phyloP scores from a whole-genome alignment of 2,113 vertebrate species.

The Platysternon megacephalum region DNA sequence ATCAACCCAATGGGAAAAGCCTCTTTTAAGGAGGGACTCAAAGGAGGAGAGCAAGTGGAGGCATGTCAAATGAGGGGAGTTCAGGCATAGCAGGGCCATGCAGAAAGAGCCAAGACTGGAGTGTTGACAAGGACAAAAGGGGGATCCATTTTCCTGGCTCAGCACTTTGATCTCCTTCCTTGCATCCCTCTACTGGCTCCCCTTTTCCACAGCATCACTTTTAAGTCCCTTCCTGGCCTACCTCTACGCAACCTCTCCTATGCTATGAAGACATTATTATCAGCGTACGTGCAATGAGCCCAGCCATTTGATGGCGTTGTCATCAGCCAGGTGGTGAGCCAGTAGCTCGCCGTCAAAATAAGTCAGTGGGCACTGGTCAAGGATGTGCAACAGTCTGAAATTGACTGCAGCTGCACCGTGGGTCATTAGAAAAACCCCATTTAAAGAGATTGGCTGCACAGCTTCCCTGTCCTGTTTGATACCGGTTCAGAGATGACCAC shows the following conservation, averaged over 20 bases:
- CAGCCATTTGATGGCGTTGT: too few species aligned
- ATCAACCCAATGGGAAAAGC: background rate
- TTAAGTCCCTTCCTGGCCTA: background rate
- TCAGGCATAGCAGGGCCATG: background rate
- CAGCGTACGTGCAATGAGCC: too few species aligned
- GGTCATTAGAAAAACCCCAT: too few species aligned
- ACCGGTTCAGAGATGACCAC: too few species aligned
- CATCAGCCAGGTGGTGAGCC: too few species aligned
- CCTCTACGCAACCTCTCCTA: background rate
- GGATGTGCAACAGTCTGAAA: too few species aligned
- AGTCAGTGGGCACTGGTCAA: too few species aligned
- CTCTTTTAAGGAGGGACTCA: background rate
- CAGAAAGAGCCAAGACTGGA: background rate
- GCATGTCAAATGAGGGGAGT: accelerated
- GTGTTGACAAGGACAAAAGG: background rate
- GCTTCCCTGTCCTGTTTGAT: too few species aligned
- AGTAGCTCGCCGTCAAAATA: too few species aligned
- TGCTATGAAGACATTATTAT: background rate
- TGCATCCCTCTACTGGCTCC: background rate
- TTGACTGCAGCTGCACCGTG: too few species aligned
- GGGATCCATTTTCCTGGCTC: background rate
- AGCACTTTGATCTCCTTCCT: background rate
- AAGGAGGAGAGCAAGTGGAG: background rate
- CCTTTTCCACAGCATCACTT: background rate
- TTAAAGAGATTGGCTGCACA: too few species aligned